A percentile compares a stretch with the other conserved stretches of the same genome.
Conservation (phyloP, 1,140 invertebrate species). For the Latrodectus geometricus region DNA sequence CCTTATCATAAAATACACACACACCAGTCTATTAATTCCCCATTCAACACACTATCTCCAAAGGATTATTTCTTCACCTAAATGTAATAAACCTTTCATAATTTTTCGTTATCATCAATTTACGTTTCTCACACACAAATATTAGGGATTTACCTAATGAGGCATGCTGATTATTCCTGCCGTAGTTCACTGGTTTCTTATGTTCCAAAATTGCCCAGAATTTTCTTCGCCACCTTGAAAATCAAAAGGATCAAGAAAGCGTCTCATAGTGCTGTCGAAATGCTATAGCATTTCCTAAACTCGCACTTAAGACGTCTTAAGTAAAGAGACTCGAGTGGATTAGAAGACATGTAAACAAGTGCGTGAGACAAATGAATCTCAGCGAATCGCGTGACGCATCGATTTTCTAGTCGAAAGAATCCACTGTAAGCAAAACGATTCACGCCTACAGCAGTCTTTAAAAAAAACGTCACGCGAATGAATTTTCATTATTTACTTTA, state of each 20-base stretch:
- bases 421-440: constrained; percentile 29
- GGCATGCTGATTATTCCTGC: background rate
- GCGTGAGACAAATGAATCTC: background rate
- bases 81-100: too few species aligned
- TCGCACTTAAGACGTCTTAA: background rate
- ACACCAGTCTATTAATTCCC: too few species aligned
- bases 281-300: background rate
- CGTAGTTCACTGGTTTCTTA: background rate
- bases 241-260: background rate
- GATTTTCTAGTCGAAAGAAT: constrained; percentile 29
- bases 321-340: background rate
- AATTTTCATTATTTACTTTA: background rate
- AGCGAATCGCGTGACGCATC: background rate
- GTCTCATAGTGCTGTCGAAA: background rate
- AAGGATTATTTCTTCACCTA: too few species aligned
- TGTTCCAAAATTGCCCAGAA: background rate
- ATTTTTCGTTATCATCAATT: background rate
- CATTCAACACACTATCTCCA: too few species aligned
- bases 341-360: background rate
- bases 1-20: too few species aligned
- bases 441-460: constrained; percentile 35
- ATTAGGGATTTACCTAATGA: background rate
- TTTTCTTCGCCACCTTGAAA: background rate
- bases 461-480: constrained; percentile 17
- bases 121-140: background rate